These are phyloP conservation scores for Mesitornis unicolor DNA, from an alignment of 2,113 vertebrate genomes.

Conservation along the genomic window DNA sequence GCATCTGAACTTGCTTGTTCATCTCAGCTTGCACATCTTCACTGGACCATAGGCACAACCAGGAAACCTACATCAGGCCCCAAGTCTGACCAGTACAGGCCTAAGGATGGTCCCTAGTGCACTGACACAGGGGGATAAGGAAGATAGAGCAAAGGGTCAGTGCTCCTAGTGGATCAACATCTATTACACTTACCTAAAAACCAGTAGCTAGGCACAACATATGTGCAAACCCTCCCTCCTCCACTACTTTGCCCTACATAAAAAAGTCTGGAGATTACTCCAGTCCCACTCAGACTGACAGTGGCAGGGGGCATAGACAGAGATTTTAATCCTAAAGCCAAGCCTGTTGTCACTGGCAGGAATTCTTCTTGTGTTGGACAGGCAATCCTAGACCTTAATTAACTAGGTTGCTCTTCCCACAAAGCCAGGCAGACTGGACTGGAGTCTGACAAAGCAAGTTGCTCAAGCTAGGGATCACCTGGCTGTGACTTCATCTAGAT, in stretches of 20 bases:
- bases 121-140: not conserved
- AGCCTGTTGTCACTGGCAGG: constrained; percentile 15
- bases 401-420: not conserved
- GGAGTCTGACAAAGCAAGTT: not conserved
- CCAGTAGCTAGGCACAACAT: not conserved
- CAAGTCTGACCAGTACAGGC: not conserved
- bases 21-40: not conserved
- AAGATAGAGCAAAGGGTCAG: not conserved
- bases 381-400: constrained; percentile 28
- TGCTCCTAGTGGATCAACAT: not conserved
- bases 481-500: constrained; percentile 51
- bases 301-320: constrained; percentile 29
- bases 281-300: not conserved
- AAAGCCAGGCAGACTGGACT: not conserved
- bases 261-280: not conserved
- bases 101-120: not conserved
- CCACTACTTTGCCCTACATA: not conserved
- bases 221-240: not conserved
- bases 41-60: not conserved
- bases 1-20: not conserved
- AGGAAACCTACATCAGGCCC: not conserved
- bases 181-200: not conserved
- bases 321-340: constrained; percentile 23
- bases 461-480: constrained; percentile 27
- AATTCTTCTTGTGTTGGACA: constrained; percentile 31